Evolutionary conservation across 2,113 vertebrate genomes (phyloP), one percentile per base, ranked within the genome.

Genomic region (Ancistrus triradiatus): DNA sequence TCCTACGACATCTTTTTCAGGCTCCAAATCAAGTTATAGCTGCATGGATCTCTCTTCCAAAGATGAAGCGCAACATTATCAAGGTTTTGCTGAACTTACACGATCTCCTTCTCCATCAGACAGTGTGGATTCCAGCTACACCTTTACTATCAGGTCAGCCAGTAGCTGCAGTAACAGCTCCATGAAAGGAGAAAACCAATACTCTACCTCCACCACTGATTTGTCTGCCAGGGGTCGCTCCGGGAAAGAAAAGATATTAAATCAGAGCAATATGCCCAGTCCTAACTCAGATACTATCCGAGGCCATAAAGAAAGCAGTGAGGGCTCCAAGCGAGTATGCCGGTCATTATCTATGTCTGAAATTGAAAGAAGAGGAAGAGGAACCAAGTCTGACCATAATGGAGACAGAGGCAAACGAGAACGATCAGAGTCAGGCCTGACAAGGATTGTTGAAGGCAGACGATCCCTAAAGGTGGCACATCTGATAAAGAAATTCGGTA

Each of bases 91-190:
- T 52, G 47, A 28, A 46, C n/a, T 79, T 80, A 6, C 82, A 82
- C 64, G 81, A 87, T 55, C 79, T 3, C 69, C 76, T 11, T 89
- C 87, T 11, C 84, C 85, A 17, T 44, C 80, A 25, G 86, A 86
- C 46, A 90, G 88, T 73, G 73, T 85, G 6, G 84, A 87, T 50
- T 90, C 88, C 7, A 85, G 76, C 67, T 87, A 87, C 37, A 90
- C 88, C 0, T 90, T 87, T 40, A 84, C 85, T 1, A 73, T 88
- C n/a, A 81, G 81, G 33, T 80, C 82, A 17, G 76, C 81, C 33
- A 69, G 75, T 25, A 81, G 83, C 10, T 59, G 57, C 28, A 58
- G 31, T 57, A 50, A 66, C 11, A 73, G 66, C 13, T 74, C 81
- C 63, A 24, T 82, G 21, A 81, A 69, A 52, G 15, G 77, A 40